Evolutionary conservation across 2,113 vertebrate species (phyloP), one percentile per base, ranked within the genome.

Genomic region (Electrona antarctica): DNA sequence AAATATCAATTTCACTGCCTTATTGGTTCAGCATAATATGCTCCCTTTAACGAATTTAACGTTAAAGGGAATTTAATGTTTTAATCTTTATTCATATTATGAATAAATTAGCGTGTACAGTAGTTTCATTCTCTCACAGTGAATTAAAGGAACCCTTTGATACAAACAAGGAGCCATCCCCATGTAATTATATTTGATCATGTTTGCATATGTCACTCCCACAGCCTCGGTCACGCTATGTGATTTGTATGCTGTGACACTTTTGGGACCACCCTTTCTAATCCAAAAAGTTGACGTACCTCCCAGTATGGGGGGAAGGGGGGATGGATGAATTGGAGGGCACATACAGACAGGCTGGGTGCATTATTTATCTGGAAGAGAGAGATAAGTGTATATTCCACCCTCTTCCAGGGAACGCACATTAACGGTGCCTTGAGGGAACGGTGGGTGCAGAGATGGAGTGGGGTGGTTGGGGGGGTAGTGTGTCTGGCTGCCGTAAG

Each of bases 131-230:
- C 50, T 51, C 64, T 12, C 70, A 82, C 79, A 82, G 73, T 64
- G 71, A 69, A 73, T 64, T 64, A 68, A 82, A 76, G 81, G 64
- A 67, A 70, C 71, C 70, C 80, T 88, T 85, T 89, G 88, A 88
- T 80, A 71, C 74, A 79, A 91, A 87, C 86, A 84, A 87, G 85
- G 80, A 85, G 82, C 69, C 79, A 77, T 74, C 82, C 81, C 86
- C 85, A 88, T 90, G 83, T 90, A 89, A 91, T 92, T 91, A 88
- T 79, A 85, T 80, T 84, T 90, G 87, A 92, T 90, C 85, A 78
- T 82, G 85, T 91, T 89, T 90, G 84, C 84, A 81, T 86, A 62
- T 85, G 85, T 89, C 84, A 89, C 87, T 89, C 90, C 86, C 87
- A 88, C 89, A 68, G 85, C 73, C 64, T 71, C 80, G 78, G 84